Conservation (phyloP, 2,113 vertebrate genomes). For the Toxostoma redivivum region DNA sequence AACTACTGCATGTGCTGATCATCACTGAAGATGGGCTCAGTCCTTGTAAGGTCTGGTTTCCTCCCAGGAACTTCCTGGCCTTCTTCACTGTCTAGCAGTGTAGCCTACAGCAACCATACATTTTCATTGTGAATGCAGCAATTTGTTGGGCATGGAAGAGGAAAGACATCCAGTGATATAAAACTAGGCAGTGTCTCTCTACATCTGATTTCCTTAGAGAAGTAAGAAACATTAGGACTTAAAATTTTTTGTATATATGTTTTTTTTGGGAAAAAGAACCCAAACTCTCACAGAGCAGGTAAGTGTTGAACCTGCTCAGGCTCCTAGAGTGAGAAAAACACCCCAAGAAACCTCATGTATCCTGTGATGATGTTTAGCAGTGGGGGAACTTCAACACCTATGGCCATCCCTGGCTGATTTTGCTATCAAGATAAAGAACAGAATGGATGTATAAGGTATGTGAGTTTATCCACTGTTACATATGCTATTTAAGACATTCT, state of each 20-base stretch:
- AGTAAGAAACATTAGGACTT: neutral
- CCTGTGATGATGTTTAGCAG: conserved; percentile 47
- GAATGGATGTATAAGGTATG: neutral
- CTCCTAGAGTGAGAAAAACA: neutral
- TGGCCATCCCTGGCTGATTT: neutral
- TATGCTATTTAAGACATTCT: neutral
- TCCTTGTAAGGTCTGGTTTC: neutral
- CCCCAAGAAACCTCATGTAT: neutral
- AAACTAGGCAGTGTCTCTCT: neutral
- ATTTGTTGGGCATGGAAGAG: neutral
- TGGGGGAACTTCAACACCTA: conserved; percentile 43
- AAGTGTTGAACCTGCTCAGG: neutral
- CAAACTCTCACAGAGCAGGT: neutral
- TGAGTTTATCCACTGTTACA: neutral
- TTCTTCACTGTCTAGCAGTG: neutral
- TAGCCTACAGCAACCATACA: neutral
- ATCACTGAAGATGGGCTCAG: neutral
- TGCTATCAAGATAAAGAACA: neutral
- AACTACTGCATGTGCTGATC: neutral
- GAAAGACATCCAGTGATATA: neutral
- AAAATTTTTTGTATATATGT: accelerated
- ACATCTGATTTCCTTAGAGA: neutral
- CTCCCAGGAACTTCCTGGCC: neutral
- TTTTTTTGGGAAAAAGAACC: neutral
- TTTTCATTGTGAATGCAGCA: neutral